Evolutionary conservation across 2,888 invertebrate genomes (phyloP), one percentile per base, ranked within the genome.

Genomic region (Mayetiola destructor): DNA sequence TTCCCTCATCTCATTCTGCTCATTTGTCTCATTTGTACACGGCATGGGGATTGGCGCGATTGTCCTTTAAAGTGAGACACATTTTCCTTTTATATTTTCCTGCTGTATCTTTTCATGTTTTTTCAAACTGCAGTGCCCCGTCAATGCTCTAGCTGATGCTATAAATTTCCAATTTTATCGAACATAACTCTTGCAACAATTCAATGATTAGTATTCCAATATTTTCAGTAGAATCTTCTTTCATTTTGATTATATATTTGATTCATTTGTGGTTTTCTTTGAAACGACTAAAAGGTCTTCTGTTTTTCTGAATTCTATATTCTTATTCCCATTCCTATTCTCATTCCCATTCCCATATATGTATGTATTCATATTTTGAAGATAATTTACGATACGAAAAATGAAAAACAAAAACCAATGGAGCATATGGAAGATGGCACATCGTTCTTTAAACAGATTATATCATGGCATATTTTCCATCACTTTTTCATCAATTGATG

Each of bases 151-250:
- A 27, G 2, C 42, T 23, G 42, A 21, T 42, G 48, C 48, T 48
- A 48, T 48, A 48, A 48, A 48, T 48, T 48, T 48, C 27, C 48
- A 48, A n/a, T 48, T 48, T 48, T 48, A 48, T 48, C 27, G 48
- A 48, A 27, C 48, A 48, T 48, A 48, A 48, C 48, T 48, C 48
- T 48, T 48, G 27, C 48, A 48, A 23, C 48, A 48, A 27, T 48
- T n/a, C n/a, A 48, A 48, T n/a, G 48, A 48, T 27, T 48, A 27
- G 27, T 48, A 48, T 27, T 48, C 27, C 48, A 48, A 48, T 48
- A 32, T 32, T 32, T 12, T 32, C 32, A 32, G 32, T 32, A 12
- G 12, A 32, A 9, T 32, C 32, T 32, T 32, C 32, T 32, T 8
- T 9, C 32, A 12, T 32, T 32, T 8, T 32, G 8, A 32, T 32